Percentiles rank a stretch among this genome's conserved stretches.
Evolutionary conservation across 2,113 vertebrate species (phyloP).

Genomic region (Spheniscus mendiculus): DNA sequence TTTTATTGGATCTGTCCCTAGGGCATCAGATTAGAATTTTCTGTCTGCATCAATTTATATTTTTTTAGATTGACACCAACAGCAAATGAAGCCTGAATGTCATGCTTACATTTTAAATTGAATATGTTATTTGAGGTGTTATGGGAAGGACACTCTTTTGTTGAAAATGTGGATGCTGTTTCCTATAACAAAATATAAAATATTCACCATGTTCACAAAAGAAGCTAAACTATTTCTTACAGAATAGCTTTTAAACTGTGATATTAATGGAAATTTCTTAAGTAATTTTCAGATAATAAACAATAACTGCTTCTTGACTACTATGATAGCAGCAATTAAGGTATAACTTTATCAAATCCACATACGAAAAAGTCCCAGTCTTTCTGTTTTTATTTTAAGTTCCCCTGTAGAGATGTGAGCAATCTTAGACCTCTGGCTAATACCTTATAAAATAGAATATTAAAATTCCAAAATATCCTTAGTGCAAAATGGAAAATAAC

Average conservation of each 20-base stretch:
- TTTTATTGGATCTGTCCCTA: slow-evolving; percentile 40
- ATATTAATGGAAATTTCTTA: background rate
- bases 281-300: slow-evolving; percentile 18
- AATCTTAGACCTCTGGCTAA: background rate
- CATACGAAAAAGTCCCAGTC: background rate
- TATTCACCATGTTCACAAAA: background rate
- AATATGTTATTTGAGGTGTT: slow-evolving; percentile 54
- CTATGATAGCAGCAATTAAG: background rate
- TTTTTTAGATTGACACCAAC: slow-evolving; percentile 48
- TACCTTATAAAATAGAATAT: background rate
- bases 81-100: slow-evolving; percentile 64
- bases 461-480: background rate
- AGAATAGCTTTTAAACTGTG: background rate
- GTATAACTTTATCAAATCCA: background rate
- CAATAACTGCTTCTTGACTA: background rate
- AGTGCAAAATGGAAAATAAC: background rate
- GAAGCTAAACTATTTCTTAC: background rate
- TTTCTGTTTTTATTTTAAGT: background rate
- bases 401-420: background rate
- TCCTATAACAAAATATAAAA: slow-evolving; percentile 14
- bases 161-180: slow-evolving; percentile 15
- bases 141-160: slow-evolving; percentile 6
- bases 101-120: slow-evolving; percentile 53
- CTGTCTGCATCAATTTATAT: slow-evolving; percentile 38
- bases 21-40: slow-evolving; percentile 52